Percentiles rank a stretch among this genome's conserved stretches.
phyloP scores from a whole-genome alignment of 2,113 vertebrate species.

The Halcyon malimbica region DNA sequence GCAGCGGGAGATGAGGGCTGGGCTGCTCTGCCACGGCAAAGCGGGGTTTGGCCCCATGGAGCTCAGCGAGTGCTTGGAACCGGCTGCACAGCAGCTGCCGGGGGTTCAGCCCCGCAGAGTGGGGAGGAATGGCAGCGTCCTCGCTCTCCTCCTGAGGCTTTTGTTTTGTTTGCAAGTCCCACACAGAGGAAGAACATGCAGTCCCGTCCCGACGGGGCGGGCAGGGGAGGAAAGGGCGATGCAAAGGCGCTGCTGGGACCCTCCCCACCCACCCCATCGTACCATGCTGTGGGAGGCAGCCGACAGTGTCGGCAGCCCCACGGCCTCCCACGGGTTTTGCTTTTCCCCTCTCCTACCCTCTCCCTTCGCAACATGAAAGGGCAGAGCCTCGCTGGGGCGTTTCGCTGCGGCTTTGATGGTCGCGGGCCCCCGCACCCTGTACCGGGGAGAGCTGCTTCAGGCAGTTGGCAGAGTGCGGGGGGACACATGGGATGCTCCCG shows the following conservation, averaged over 20 bases:
- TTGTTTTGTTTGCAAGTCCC: neutral
- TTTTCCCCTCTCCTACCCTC: neutral
- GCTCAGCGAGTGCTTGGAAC: neutral
- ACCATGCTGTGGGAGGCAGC: neutral
- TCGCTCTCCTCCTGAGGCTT: neutral
- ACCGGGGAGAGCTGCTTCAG: neutral
- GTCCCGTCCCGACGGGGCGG: fast-evolving
- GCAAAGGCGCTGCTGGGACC: neutral
- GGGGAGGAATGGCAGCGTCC: neutral
- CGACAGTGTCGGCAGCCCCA: neutral
- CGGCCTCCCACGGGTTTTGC: neutral
- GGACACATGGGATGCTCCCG: neutral
- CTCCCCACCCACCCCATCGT: neutral
- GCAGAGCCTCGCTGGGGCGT: neutral
- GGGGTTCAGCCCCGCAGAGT: neutral
- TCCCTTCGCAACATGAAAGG: neutral
- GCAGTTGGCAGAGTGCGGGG: fast-evolving
- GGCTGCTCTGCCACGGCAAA: neutral
- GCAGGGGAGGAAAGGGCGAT: neutral
- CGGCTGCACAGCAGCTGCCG: fast-evolving
- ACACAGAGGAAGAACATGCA: neutral
- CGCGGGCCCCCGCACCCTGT: neutral
- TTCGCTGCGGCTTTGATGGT: neutral
- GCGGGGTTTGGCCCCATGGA: neutral
- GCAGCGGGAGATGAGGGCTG: neutral